Base-by-base conservation (phyloP, 2,113 vertebrate genomes). In the Ptychochromis oligacanthus region DNA sequence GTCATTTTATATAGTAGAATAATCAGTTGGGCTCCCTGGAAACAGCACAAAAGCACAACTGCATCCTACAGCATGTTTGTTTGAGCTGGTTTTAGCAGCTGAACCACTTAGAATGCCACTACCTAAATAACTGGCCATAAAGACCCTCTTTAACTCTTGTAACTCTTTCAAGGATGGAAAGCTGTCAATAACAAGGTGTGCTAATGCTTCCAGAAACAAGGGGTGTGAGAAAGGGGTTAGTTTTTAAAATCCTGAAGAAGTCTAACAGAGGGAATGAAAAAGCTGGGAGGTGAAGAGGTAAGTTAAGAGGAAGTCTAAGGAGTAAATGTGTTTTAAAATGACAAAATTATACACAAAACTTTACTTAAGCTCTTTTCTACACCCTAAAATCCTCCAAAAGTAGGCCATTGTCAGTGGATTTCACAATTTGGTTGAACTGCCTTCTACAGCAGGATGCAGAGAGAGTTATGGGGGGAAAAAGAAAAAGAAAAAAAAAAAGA, bases 281-380 rank as follows among this genome's bases (percentile, higher is more conserved):
- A 15, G 46, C 31, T 62, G 24, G 40, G 12, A 20, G 57, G 9
- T 70, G 14, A 17, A 13, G 31, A 18, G 58, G 28, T 40, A 8
- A 31, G 20, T 58, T 40, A 49, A 52, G 20, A 28, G 36, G 20
- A 76, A 65, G 56, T 52, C 64, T 38, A 40, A 49, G 18, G 9
- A 24, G 31, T 43, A 13, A 70, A 80, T 28, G 2, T 59, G 15
- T 64, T 22, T 20, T 31, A 34, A 67, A 62, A 18, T 62, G 46
- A 34, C 5, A 61, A 36, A 40, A 11, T 60, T 57, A 36, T 58
- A 24, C 56, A 36, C n/a, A 52, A 56, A 77, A 59, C 56, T 28
- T 12, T 26, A 55, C 60, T 77, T 79, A 64, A 18, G 56, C 22
- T 70, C 28, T 78, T 75, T 59, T 80, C 20, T 55, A 52, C 62